Base-by-base conservation (phyloP, 2,113 vertebrate genomes). In the Albula goreensis region DNA sequence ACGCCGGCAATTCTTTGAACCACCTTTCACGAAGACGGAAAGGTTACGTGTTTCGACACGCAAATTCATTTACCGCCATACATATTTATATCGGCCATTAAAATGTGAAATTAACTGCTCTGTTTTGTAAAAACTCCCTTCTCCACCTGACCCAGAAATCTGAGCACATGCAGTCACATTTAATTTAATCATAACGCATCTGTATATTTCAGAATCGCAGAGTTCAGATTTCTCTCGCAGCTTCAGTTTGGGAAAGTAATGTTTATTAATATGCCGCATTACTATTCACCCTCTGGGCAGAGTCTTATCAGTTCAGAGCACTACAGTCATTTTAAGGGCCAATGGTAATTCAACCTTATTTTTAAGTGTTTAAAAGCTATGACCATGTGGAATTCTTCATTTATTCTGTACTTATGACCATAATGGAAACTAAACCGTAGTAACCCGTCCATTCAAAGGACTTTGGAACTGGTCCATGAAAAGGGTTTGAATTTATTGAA, bases 261-360 rank as follows among this genome's bases (percentile, higher is more conserved):
- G 80, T 52, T 81, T 81, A 50, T 81, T 51, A 51, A 81, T 81
- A 81, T 81, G 19, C 22, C 50, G 19, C 80, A 52, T 80, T 80
- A 81, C 51, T 81, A 31, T 52, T 81, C 50, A 11, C 80, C 80
- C 80, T 52, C 49, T n/a, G 80, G 80, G 15, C 19, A 52, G 22
- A 52, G 49, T n/a, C 22, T 53, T 81, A 81, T 52, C 80, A 81
- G 80, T 81, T 81, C 79, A 81, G 79, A 51, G 51, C 13, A 50
- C 49, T 81, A 52, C 79, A 81, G 19, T 81, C 79, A 81, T 81
- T 81, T 15, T 50, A 50, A 12, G 49, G 49, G 50, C 79, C 22
- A 51, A 81, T 17, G 48, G 79, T 81, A 81, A 81, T 2, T 15
- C 49, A 15, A 8, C 19, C 48, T 50, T 81, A 81, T 81, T 81